phyloP scores from a whole-genome alignment of 2,113 vertebrate species.

The Struthio camelus region DNA sequence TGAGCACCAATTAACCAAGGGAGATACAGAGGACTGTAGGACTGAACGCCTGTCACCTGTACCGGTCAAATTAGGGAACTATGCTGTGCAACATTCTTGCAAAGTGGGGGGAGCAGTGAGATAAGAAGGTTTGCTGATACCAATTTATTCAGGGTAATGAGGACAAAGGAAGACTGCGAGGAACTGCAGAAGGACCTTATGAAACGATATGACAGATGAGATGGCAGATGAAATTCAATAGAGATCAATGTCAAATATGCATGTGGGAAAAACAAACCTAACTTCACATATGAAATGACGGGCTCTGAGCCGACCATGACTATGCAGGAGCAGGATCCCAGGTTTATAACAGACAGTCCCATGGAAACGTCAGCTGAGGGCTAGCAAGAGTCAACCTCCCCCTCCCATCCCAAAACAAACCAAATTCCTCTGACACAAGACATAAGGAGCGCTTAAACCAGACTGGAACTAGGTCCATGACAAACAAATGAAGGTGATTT shows the following conservation, averaged over 20 bases:
- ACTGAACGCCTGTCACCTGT: background rate
- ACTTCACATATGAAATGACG: conserved; percentile 13
- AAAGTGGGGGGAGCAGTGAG: background rate
- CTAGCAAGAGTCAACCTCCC: background rate
- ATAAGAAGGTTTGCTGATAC: background rate
- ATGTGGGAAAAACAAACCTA: conserved; percentile 19
- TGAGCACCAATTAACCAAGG: background rate
- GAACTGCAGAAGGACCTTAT: conserved; percentile 42
- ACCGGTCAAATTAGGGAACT: background rate
- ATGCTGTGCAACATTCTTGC: background rate
- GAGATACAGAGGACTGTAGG: background rate
- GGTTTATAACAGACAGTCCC: background rate
- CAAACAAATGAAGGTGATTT: background rate
- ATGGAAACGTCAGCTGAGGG: conserved; percentile 10
- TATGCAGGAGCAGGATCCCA: background rate
- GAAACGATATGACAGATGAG: conserved; percentile 29
- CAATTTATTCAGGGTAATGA: conserved; percentile 36
- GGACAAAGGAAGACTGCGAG: conserved; percentile 22
- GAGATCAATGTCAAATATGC: conserved; percentile 51
- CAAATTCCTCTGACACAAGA: background rate
- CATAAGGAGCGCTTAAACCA: background rate
- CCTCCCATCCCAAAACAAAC: background rate
- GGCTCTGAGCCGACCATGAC: background rate
- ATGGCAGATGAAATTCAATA: conserved; percentile 37
- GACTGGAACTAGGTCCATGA: background rate